phyloP scores from a whole-genome alignment of 2,797 vertebrate species.

The Diglossa cyanea region DNA sequence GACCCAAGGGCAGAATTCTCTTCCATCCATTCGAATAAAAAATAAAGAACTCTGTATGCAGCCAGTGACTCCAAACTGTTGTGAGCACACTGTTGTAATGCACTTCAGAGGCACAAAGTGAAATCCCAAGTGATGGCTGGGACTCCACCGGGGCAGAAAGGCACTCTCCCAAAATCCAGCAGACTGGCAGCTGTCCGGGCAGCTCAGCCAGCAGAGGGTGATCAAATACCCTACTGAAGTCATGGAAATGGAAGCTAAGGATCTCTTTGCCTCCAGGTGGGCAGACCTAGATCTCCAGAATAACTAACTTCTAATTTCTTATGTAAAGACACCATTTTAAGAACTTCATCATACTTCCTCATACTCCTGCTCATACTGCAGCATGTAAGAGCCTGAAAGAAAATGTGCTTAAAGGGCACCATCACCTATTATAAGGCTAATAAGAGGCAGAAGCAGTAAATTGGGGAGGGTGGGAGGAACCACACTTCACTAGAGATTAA shows the following conservation, averaged over 20 bases:
- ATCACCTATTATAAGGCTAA: not conserved
- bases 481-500: slow-evolving; percentile 11
- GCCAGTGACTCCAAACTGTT: not conserved
- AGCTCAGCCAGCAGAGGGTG: slow-evolving; percentile 16
- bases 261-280: not conserved
- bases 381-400: not conserved
- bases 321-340: not conserved
- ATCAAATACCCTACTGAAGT: not conserved
- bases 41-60: not conserved
- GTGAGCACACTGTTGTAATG: not conserved
- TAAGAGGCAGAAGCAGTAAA: not conserved
- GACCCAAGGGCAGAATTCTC: slow-evolving; percentile 23
- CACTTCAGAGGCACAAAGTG: not conserved
- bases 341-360: not conserved
- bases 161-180: not conserved
- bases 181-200: not conserved
- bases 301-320: not conserved
- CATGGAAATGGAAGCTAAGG: not conserved
- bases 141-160: not conserved
- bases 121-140: not conserved
- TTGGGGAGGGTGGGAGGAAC: not conserved
- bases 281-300: not conserved
- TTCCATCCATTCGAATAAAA: not conserved
- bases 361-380: not conserved
- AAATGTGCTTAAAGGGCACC: not conserved